A percentile compares a stretch with the other conserved stretches of the same genome.
phyloP scores from a whole-genome alignment of 2,888 invertebrate genomes.

The Mylabris sibirica region DNA sequence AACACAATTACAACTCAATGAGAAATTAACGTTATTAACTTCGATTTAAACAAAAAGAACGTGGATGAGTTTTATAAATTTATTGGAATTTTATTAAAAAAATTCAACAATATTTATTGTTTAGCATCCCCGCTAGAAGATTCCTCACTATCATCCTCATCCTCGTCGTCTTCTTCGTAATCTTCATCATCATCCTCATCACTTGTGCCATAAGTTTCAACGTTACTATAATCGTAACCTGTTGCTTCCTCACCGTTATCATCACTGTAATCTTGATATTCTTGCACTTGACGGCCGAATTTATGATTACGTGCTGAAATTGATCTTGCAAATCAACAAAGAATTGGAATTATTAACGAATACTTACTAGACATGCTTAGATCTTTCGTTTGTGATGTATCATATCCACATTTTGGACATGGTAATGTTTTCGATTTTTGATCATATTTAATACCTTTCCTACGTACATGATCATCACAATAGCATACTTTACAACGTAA shows the following conservation, averaged over 20 bases:
- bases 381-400: slow-evolving; percentile 92
- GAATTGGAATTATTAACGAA: not conserved
- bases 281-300: slow-evolving; percentile 84
- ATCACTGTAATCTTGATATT: slow-evolving; percentile 67
- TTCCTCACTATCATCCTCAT: not conserved
- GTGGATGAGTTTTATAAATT: not conserved
- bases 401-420: slow-evolving; percentile 93
- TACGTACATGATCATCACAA: slow-evolving; percentile 94
- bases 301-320: slow-evolving; percentile 81
- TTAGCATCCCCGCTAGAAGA: not conserved
- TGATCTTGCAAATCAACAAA: slow-evolving; percentile 33
- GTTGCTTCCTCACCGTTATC: slow-evolving; percentile 53
- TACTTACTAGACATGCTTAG: slow-evolving; percentile 93
- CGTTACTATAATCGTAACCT: slow-evolving; percentile 63
- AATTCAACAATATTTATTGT: not conserved
- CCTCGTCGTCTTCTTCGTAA: slow-evolving; percentile 46
- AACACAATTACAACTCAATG: slow-evolving; percentile 95
- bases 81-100: not conserved
- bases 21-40: slow-evolving; percentile 89
- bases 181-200: slow-evolving; percentile 54
- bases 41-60: slow-evolving; percentile 64
- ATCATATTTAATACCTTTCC: slow-evolving; percentile 89
- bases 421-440: slow-evolving; percentile 80
- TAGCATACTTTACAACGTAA: slow-evolving; percentile 95
- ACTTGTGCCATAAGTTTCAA: slow-evolving; percentile 64